phyloP scores from a whole-genome alignment of 2,888 invertebrate genomes.

The Cheilosia soror region DNA sequence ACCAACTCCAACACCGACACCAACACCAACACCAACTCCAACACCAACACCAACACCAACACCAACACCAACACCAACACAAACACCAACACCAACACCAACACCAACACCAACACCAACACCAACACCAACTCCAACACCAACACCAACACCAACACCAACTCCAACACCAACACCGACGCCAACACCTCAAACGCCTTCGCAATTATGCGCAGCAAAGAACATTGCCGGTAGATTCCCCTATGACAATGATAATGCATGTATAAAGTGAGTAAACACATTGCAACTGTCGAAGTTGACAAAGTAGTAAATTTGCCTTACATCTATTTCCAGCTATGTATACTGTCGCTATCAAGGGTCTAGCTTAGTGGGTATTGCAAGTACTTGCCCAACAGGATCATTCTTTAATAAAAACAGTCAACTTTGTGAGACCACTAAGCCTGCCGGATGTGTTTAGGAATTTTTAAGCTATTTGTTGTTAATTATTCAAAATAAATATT shows the following conservation, averaged over 20 bases:
- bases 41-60: neutral
- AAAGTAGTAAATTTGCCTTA: neutral
- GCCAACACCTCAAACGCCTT: slow-evolving; percentile 1
- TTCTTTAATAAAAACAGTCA: slow-evolving; percentile 31
- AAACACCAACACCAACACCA: slow-evolving; percentile 1
- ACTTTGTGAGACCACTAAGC: slow-evolving; percentile 14
- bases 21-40: neutral
- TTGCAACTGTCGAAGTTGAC: neutral
- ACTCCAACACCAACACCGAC: neutral
- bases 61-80: too few species aligned
- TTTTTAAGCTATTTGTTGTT: neutral
- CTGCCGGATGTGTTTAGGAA: slow-evolving; percentile 20
- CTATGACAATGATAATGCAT: slow-evolving; percentile 7
- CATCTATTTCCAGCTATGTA: slow-evolving; percentile 17
- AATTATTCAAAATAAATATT: slow-evolving; percentile 12
- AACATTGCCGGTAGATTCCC: slow-evolving; percentile 28
- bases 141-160: neutral
- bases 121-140: neutral
- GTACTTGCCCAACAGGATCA: neutral
- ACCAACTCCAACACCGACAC: neutral
- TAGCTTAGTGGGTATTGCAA: slow-evolving; percentile 18
- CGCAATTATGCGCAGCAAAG: slow-evolving; percentile 5
- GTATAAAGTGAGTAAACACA: slow-evolving; percentile 15
- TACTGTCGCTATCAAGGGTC: slow-evolving; percentile 26
- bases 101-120: neutral